phyloP scores from a whole-genome alignment of 2,888 invertebrate genomes.

The Branchipolynoe longqiensis region DNA sequence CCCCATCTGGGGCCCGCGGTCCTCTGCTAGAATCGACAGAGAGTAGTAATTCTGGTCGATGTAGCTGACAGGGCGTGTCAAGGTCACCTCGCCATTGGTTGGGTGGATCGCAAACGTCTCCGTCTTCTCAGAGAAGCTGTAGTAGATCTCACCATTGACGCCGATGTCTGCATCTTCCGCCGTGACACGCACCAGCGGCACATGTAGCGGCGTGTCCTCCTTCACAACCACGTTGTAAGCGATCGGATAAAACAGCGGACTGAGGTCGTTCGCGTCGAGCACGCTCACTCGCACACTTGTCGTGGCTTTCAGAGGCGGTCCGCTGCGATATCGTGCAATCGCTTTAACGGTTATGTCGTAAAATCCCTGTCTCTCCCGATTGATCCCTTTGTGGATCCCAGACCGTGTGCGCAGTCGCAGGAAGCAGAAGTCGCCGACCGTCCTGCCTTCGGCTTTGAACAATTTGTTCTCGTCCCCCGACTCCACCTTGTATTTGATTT shows the following conservation, averaged over 20 bases:
- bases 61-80: constrained; percentile 89
- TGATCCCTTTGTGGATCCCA: constrained; percentile 92
- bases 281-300: constrained; percentile 84
- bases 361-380: constrained; percentile 93
- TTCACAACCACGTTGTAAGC: constrained; percentile 93
- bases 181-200: constrained; percentile 86
- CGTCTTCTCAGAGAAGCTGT: constrained; percentile 91
- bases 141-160: constrained; percentile 97
- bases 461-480: constrained; percentile 92
- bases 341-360: constrained; percentile 91
- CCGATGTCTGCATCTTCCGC: constrained; percentile 98
- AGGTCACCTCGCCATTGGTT: constrained; percentile 92
- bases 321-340: constrained; percentile 82
- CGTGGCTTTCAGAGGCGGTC: constrained; percentile 77
- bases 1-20: constrained; percentile 86
- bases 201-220: constrained; percentile 93
- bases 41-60: constrained; percentile 88
- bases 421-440: constrained; percentile 97
- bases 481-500: constrained; percentile 91
- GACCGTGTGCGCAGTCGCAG: constrained; percentile 93
- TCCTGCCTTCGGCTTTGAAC: constrained; percentile 94
- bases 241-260: constrained; percentile 94
- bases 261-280: constrained; percentile 87
- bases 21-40: constrained; percentile 91
- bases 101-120: constrained; percentile 93